phyloP scores from a whole-genome alignment of 2,113 vertebrate genomes.

The Psephotus haematonotus region DNA sequence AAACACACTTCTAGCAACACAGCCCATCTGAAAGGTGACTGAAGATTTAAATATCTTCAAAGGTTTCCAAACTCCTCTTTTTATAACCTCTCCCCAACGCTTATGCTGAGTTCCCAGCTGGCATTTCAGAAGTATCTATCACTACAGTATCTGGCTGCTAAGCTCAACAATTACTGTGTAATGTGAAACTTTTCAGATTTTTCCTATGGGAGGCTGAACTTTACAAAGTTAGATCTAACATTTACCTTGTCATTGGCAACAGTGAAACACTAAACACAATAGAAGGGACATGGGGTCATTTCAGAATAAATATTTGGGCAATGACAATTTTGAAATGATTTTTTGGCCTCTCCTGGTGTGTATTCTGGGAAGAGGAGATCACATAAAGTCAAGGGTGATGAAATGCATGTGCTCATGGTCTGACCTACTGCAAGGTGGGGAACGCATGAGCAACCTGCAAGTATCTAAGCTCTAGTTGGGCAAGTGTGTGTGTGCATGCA shows the following conservation, averaged over 20 bases:
- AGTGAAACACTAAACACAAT: background rate
- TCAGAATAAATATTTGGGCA: background rate
- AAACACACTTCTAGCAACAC: conserved; percentile 32
- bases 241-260: conserved; percentile 5
- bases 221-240: background rate
- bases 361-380: background rate
- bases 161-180: background rate
- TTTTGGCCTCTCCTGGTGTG: background rate
- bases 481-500: background rate
- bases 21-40: conserved; percentile 31
- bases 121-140: background rate
- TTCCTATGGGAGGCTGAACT: background rate
- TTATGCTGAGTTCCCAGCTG: background rate
- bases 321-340: conserved; percentile 11
- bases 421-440: background rate
- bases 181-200: background rate
- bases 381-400: background rate
- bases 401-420: background rate
- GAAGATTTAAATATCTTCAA: conserved; percentile 30
- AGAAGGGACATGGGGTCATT: background rate
- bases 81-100: background rate
- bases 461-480: background rate
- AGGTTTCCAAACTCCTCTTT: background rate
- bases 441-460: background rate
- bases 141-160: background rate